phyloP scores from a whole-genome alignment of 2,888 invertebrate genomes.

The Nebria salina region DNA sequence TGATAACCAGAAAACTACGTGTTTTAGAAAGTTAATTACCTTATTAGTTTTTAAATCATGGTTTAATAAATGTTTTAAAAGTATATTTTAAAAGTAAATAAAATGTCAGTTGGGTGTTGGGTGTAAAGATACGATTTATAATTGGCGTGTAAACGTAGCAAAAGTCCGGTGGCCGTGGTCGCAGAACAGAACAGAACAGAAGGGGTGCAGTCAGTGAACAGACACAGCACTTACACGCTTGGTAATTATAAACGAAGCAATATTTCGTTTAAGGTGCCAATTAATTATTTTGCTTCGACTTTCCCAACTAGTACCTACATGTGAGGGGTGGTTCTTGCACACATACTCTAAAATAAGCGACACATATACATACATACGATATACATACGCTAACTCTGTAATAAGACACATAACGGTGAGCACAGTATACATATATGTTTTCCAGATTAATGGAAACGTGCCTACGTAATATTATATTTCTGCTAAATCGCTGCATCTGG shows the following conservation, averaged over 20 bases:
- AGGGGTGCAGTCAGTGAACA: conserved; percentile 17
- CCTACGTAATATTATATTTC: conserved; percentile 39
- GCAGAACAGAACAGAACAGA: not conserved
- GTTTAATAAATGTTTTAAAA: too few relatives aligned
- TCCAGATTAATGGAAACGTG: conserved; percentile 40
- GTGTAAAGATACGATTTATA: too few relatives aligned
- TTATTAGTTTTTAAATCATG: not conserved
- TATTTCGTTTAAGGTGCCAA: conserved; percentile 62
- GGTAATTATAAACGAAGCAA: conserved; percentile 63
- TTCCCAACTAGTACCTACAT: not conserved
- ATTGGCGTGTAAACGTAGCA: too few relatives aligned
- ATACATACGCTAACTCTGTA: not conserved
- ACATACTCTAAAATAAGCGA: not conserved
- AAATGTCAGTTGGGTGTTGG: too few relatives aligned
- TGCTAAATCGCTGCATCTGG: conserved; percentile 31
- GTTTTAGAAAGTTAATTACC: not conserved
- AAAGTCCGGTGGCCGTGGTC: not conserved
- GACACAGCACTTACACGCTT: conserved; percentile 55
- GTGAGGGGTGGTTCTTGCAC: conserved; percentile 26
- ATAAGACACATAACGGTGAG: not conserved
- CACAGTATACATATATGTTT: conserved; percentile 12
- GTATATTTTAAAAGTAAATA: too few relatives aligned
- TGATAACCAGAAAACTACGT: not conserved
- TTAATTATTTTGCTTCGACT: conserved; percentile 57
- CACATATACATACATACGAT: conserved; percentile 1